Conservation (phyloP, 2,797 vertebrate genomes). For the Fundulus diaphanus region DNA sequence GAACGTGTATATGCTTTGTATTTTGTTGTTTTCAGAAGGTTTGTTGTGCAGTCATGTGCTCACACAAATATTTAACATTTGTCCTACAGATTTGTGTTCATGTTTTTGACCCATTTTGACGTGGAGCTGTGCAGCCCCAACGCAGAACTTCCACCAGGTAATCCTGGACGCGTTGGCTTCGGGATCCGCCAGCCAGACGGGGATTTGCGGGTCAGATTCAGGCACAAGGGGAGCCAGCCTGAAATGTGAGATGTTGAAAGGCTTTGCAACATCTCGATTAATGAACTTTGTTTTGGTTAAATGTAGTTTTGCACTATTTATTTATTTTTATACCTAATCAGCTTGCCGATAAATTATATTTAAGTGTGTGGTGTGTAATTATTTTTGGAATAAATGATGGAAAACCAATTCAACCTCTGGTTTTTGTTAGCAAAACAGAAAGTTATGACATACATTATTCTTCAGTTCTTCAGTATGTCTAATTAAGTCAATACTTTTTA, state of each 20-base stretch:
- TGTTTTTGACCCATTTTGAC: constrained; percentile 81
- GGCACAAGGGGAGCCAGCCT: constrained; percentile 52
- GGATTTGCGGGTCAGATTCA: constrained; percentile 79
- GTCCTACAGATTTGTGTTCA: constrained; percentile 81
- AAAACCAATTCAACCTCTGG: constrained; percentile 2
- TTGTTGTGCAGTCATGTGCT: neutral
- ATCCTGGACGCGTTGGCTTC: constrained; percentile 82
- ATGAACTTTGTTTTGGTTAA: neutral
- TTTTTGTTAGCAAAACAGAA: neutral
- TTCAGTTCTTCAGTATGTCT: neutral
- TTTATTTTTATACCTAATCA: constrained; percentile 22
- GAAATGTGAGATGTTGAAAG: constrained; percentile 14
- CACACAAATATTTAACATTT: constrained; percentile 12
- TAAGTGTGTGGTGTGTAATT: constrained; percentile 16
- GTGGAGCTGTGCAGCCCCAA: constrained; percentile 75
- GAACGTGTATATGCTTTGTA: neutral
- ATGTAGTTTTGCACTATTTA: constrained; percentile 42
- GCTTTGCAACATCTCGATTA: neutral
- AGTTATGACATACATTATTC: neutral
- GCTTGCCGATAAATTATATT: constrained; percentile 7
- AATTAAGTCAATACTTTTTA: neutral
- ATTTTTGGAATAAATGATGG: constrained; percentile 27
- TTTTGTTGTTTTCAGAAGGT: neutral
- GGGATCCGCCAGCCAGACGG: constrained; percentile 84
- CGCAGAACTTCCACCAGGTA: constrained; percentile 74